A percentile compares a stretch with the other conserved stretches of the same genome.
Evolutionary conservation across 2,888 invertebrate genomes (phyloP).

Genomic region (Podabrus alpinus): DNA sequence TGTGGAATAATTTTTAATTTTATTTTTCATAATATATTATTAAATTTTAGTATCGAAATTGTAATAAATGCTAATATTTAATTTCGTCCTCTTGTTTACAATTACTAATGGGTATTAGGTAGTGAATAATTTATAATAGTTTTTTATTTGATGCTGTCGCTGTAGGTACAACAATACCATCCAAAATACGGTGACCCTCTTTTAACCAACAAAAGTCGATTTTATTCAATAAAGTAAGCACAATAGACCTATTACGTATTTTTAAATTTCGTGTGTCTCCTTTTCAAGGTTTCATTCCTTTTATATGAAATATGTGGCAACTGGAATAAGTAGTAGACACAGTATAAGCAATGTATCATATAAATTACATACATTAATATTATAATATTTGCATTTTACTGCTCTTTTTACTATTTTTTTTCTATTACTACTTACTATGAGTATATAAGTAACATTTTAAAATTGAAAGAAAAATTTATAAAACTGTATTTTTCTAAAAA

Average conservation of each 20-base stretch:
- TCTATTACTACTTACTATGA: too few relatives aligned
- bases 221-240: conserved; percentile 26
- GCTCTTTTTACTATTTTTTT: too few relatives aligned
- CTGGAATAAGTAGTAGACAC: conserved; percentile 2
- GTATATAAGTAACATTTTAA: too few relatives aligned
- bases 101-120: neutral
- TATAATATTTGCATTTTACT: too few relatives aligned
- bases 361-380: too few relatives aligned
- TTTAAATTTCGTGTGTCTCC: conserved; percentile 21
- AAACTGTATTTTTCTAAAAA: neutral
- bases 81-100: neutral
- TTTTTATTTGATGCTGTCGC: neutral
- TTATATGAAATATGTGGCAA: conserved; percentile 15
- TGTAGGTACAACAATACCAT: neutral
- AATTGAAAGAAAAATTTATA: neutral
- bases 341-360: neutral
- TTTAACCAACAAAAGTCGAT: conserved; percentile 20
- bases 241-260: conserved; percentile 25
- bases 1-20: neutral
- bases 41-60: neutral
- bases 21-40: neutral
- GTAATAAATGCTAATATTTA: neutral
- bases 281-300: conserved; percentile 3
- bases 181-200: neutral
- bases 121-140: neutral